Base-by-base conservation (phyloP, 2,797 vertebrate species). In the Sibirionetta formosa region DNA sequence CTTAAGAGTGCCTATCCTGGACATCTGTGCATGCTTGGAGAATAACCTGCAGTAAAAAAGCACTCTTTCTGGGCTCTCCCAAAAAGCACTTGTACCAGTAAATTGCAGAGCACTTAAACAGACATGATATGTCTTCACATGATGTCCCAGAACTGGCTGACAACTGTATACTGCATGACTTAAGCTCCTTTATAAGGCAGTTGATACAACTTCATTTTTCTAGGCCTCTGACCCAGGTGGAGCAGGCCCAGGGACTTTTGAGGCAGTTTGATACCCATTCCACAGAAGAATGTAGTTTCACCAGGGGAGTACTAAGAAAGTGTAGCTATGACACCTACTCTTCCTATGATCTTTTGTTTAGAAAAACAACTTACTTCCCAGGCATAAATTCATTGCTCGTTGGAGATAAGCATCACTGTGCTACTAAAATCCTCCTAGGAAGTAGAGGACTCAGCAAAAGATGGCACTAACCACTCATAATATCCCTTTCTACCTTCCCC, bases 251-350 rank as follows among this genome's bases (percentile, higher is more conserved):
- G 38, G 23, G 51, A 44, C 18, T 71, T 81, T 31, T n/a, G 35
- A 82, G 26, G 23, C 3, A 38, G 5, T 35, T 69, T 70, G 4
- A 5, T 22, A 53, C 7, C 7, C 14, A 5, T 60, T 53, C 14
- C 57, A n/a, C 3, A 60, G 3, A 27, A 31, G 29, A 83, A 78
- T 15, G 14, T 0, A 0, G 16, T 86, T 86, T 64, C 60, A 71
- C 5, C 48, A 51, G 69, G 27, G 29, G 23, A 85, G 2, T 4
- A 14, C 8, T 69, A 29, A 48, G 19, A 44, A 61, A 35, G 4
- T n/a, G n/a, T 0, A 0, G 6, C 27, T 84, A 1, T 46, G 38
- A 35, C 4, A 63, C 6, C 13, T 5, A 15, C 12, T 1, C 3
- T 83, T 88, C 57, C 51, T 58, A 3, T 54, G 11, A 31, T 50